Percentiles rank a stretch among this genome's conserved stretches.
phyloP scores from a whole-genome alignment of 2,113 vertebrate species.

The Notarius lentiginosus region DNA sequence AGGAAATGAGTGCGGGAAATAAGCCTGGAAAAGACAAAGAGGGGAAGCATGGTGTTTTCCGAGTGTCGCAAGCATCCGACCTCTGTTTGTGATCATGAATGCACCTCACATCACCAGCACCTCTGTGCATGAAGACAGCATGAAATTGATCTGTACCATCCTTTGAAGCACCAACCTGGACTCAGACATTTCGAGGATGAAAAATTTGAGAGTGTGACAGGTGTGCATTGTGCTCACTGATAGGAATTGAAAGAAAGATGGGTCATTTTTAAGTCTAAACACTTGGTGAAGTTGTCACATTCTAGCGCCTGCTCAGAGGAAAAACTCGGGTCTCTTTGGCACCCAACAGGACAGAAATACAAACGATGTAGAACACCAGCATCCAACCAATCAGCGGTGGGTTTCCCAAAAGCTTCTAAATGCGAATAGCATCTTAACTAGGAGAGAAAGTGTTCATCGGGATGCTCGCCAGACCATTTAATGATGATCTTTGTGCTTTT shows the following conservation, averaged over 20 bases:
- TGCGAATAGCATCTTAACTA: too few species aligned
- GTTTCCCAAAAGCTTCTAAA: too few species aligned
- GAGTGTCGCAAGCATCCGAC: slow-evolving; percentile 46
- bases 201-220: neutral
- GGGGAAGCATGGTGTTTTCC: slow-evolving; percentile 54
- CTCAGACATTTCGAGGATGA: neutral
- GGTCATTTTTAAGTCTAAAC: neutral
- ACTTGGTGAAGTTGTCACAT: neutral
- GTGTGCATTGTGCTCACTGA: neutral
- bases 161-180: neutral
- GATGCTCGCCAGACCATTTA: too few species aligned
- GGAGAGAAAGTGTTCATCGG: too few species aligned
- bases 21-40: slow-evolving; percentile 67
- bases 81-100: slow-evolving; percentile 46
- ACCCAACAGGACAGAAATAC: neutral
- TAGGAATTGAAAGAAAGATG: neutral
- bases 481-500: too few species aligned
- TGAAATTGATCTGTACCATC: neutral
- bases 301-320: neutral
- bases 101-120: neutral
- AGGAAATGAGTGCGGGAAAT: slow-evolving; percentile 71
- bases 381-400: neutral
- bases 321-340: neutral
- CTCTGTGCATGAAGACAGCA: neutral
- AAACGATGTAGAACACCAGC: slow-evolving; percentile 1